A percentile compares a stretch with the other conserved stretches of the same genome.
phyloP scores from a whole-genome alignment of 64 coral and sea anemone species.

The Orbicella faveolata region DNA sequence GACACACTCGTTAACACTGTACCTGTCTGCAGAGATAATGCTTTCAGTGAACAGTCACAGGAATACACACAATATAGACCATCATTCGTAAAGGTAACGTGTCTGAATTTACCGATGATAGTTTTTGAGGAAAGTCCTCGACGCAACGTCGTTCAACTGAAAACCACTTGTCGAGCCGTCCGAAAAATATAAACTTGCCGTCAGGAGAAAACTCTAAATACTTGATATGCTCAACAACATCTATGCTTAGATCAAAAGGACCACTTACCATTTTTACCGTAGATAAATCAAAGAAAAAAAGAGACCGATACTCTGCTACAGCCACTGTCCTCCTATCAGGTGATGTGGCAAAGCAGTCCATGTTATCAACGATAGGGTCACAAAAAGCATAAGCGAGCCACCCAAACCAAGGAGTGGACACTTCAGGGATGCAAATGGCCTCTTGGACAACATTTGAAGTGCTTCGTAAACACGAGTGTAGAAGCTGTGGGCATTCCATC shows the following conservation, averaged over 20 bases:
- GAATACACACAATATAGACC: not conserved
- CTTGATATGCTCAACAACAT: too few species aligned
- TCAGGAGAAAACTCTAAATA: not conserved
- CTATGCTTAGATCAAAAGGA: not conserved
- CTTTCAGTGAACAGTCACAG: not conserved
- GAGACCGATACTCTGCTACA: too few species aligned
- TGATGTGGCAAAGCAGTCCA: not conserved
- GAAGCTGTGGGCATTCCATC: not conserved
- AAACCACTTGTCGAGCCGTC: not conserved
- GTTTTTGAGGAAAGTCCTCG: not conserved
- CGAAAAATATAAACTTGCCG: not conserved
- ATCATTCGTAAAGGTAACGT: not conserved
- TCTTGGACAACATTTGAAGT: not conserved
- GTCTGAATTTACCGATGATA: not conserved
- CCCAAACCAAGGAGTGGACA: not conserved
- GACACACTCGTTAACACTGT: not conserved
- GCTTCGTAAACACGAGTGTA: not conserved
- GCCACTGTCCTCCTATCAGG: not conserved
- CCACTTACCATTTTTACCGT: not conserved
- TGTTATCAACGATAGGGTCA: not conserved
- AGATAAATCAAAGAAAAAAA: not conserved
- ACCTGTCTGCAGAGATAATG: conserved; percentile 6
- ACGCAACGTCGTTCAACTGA: not conserved
- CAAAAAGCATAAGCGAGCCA: not conserved
- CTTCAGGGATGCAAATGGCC: not conserved